A percentile compares a stretch with the other conserved stretches of the same genome.
phyloP scores from a whole-genome alignment of 2,797 vertebrate genomes.

The Darevskia mixta region DNA sequence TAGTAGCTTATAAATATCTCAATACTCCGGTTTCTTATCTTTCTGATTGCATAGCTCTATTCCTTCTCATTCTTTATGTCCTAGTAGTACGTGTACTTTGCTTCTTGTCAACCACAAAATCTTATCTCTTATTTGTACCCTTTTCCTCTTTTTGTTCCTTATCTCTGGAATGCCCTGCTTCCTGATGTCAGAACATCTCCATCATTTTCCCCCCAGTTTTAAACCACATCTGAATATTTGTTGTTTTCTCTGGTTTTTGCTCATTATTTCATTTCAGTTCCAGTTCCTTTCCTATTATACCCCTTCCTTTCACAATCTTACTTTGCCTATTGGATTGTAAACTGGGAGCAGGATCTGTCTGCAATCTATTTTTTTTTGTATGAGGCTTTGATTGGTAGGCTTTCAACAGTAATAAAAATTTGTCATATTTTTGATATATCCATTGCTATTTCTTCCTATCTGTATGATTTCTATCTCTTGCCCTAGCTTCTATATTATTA shows the following conservation, averaged over 20 bases:
- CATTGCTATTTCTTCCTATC: not conserved
- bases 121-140: not conserved
- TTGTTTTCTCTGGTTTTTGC: not conserved
- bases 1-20: not conserved
- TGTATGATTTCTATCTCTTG: not conserved
- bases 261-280: not conserved
- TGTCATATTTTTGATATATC: not conserved
- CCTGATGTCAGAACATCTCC: not conserved
- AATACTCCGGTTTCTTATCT: not conserved
- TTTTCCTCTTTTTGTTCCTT: not conserved
- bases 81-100: not conserved
- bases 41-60: not conserved
- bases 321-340: too few relatives aligned
- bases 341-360: too few relatives aligned
- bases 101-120: not conserved
- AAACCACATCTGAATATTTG: not conserved
- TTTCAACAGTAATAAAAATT: not conserved
- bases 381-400: not conserved
- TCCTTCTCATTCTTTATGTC: not conserved
- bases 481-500: not conserved
- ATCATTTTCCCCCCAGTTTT: not conserved
- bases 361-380: not conserved
- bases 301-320: not conserved
- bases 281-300: too few relatives aligned
- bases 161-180: not conserved